Evolutionary conservation across 2,797 vertebrate genomes (phyloP).

Genomic region (Hydrophis major): DNA sequence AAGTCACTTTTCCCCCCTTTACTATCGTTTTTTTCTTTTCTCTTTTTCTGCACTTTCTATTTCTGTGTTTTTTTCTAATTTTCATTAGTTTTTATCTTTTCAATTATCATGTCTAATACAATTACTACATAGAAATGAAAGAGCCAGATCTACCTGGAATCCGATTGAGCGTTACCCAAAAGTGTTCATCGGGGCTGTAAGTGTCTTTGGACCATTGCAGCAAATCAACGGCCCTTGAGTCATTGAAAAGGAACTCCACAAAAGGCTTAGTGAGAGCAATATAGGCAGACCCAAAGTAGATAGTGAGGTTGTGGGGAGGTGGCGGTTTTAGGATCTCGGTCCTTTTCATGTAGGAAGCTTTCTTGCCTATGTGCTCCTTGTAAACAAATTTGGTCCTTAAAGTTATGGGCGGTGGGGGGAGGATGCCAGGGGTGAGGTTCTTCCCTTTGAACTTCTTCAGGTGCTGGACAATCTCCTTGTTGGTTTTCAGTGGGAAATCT

Average conservation of each 20-base stretch:
- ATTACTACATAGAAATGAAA: neutral
- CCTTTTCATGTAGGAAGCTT: constrained; percentile 29
- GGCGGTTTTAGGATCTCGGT: constrained; percentile 48
- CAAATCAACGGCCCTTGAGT: constrained; percentile 61
- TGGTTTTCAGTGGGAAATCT: constrained; percentile 71
- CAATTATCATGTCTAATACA: neutral
- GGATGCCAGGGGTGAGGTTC: constrained; percentile 60
- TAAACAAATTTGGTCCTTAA: constrained; percentile 54
- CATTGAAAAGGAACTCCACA: constrained; percentile 57
- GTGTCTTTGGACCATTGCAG: constrained; percentile 68
- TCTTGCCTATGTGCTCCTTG: constrained; percentile 21
- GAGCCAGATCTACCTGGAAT: constrained; percentile 62
- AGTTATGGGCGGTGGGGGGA: constrained; percentile 20
- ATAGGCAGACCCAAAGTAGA: constrained; percentile 70
- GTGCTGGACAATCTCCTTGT: constrained; percentile 58
- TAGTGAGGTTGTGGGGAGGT: constrained; percentile 64
- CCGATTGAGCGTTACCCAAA: constrained; percentile 71
- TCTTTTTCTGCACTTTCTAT: neutral
- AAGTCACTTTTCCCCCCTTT: neutral
- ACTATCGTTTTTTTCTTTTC: neutral
- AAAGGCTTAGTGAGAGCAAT: constrained; percentile 66
- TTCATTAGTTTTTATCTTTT: neutral
- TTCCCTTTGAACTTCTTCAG: constrained; percentile 62
- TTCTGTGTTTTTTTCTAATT: neutral
- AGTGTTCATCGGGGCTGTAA: constrained; percentile 71